phyloP scores from a whole-genome alignment of 2,888 invertebrate genomes.

The Macropis europaea region DNA sequence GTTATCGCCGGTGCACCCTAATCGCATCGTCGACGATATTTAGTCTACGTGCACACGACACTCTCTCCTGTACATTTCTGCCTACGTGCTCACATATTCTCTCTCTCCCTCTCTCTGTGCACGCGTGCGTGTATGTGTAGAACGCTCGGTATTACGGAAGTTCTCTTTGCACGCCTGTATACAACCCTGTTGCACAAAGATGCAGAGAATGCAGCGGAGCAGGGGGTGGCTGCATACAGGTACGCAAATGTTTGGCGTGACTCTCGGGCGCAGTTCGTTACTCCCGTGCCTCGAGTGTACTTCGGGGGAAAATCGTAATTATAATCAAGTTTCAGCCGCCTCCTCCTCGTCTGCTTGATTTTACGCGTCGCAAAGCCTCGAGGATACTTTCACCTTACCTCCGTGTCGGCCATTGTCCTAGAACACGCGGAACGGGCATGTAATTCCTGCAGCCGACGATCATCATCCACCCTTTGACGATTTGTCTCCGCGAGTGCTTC shows the following conservation, averaged over 20 bases:
- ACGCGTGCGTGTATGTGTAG: constrained; percentile 14
- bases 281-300: constrained; percentile 58
- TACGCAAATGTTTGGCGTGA: constrained; percentile 57
- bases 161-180: constrained; percentile 35
- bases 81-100: no score
- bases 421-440: constrained; percentile 6
- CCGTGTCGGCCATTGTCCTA: constrained; percentile 3
- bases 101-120: no score
- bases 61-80: neutral
- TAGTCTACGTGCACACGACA: neutral
- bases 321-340: constrained; percentile 57
- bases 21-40: constrained; percentile 12
- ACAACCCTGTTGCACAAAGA: constrained; percentile 56
- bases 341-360: constrained; percentile 25
- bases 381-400: constrained; percentile 25
- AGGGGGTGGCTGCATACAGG: constrained; percentile 27
- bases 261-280: constrained; percentile 63
- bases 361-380: constrained; percentile 24
- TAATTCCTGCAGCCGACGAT: constrained; percentile 28
- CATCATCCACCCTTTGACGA: constrained; percentile 41
- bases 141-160: constrained; percentile 40
- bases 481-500: constrained; percentile 37
- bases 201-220: constrained; percentile 39
- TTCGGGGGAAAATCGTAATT: constrained; percentile 66
- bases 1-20: constrained; percentile 31